Base-by-base conservation (phyloP, 1,140 invertebrate species). In the Ooceraea biroi region DNA sequence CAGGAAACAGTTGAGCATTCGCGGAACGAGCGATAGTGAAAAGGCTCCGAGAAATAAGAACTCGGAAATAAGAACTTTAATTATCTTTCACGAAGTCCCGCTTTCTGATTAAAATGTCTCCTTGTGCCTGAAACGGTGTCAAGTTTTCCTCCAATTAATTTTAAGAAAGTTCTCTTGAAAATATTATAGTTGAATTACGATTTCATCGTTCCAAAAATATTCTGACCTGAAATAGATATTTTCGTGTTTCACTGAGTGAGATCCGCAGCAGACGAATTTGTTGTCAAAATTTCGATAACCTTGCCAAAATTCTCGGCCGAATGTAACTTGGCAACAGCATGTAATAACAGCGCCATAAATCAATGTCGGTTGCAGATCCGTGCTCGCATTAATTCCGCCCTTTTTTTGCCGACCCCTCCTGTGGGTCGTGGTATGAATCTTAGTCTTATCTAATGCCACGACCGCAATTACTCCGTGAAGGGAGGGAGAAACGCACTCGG, bases 301-400 rank as follows among this genome's bases (percentile, higher is more conserved):
- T 78, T 78, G 63, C 22, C 52, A 80, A 80, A 80, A 19, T 57
- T 14, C 14, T 50, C 8, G 8, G 55, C 17, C 57, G 12, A 57
- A 14, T 80, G 52, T 46, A 69, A 69, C 36, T 69, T 57, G 65
- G 52, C 50, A 69, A 22, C 8, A 12, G n/a, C 41, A 46, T 46
- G 30, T 80, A 78, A 78, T 78, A 80, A 80, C 76, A 80, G n/a
- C 50, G 10, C n/a, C 55, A 58, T 30, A 80, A 80, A 80, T 80
- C 50, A 80, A 30, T 58, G 76, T 11, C 76, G 41, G 12, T n/a
- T 19, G 50, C 76, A 80, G 76, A 57, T 58, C 46, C 50, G 17
- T 7, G 68, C n/a, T 30, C 17, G 58, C 41, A 44, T 84, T 85
- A 85, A 85, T 85, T 76, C 61, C 61, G 10, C 52, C 36, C 44